Evolutionary conservation across 2,113 vertebrate species (phyloP).

Genomic region (Crotalus helleri): DNA sequence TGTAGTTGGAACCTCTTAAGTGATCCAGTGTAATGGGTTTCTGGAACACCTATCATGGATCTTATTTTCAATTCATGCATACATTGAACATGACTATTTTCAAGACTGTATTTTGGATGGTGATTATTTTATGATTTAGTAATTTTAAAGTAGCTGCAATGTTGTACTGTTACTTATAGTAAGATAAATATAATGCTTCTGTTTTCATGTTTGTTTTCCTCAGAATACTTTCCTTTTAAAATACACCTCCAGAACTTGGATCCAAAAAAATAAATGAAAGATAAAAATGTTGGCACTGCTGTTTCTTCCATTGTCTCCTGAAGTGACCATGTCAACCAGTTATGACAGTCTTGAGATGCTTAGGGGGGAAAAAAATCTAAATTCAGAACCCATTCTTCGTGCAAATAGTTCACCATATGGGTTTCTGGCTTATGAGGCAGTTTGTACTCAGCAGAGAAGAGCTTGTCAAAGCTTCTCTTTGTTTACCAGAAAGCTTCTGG

Average conservation of each 20-base stretch:
- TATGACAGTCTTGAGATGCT: neutral
- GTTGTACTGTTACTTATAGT: neutral
- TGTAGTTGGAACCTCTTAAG: neutral
- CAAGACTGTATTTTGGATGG: neutral
- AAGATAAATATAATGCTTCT: neutral
- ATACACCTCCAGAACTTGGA: neutral
- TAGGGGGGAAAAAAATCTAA: neutral
- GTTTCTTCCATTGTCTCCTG: neutral
- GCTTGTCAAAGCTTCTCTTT: constrained; percentile 35
- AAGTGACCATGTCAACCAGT: neutral
- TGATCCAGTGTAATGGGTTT: neutral
- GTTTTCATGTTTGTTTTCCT: neutral
- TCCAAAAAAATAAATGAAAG: neutral
- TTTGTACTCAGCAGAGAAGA: constrained; percentile 35
- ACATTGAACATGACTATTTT: neutral
- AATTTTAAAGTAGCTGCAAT: neutral
- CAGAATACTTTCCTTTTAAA: neutral
- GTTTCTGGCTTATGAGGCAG: neutral
- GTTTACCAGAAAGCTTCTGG: constrained; percentile 40
- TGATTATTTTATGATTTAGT: neutral
- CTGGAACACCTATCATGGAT: neutral
- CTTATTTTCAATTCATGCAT: neutral
- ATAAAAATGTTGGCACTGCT: neutral
- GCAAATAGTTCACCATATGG: constrained; percentile 36
- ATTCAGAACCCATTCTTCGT: neutral